Percentiles rank a stretch among this genome's conserved stretches.
Evolutionary conservation across 2,888 invertebrate genomes (phyloP).

Genomic region (Athalia cordata): DNA sequence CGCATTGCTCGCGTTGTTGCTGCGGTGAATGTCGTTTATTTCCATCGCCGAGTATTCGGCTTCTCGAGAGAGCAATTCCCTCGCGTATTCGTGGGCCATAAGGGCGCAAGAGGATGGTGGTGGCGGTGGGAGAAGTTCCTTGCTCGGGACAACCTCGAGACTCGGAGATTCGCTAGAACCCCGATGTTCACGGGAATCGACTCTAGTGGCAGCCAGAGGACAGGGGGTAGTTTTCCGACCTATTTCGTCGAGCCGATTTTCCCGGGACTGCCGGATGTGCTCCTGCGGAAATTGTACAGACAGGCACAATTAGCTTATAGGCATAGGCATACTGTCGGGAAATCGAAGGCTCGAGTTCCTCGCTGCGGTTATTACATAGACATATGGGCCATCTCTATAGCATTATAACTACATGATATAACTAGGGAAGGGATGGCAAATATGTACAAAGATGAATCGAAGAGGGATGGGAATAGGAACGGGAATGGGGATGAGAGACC

Average conservation of each 20-base stretch:
- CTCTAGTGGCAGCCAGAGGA: constrained; percentile 62
- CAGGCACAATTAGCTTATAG: too few relatives aligned
- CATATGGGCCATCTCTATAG: too few relatives aligned
- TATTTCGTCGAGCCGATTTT: constrained; percentile 84
- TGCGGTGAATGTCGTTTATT: constrained; percentile 70
- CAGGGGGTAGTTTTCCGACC: constrained; percentile 73
- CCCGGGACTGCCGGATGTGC: constrained; percentile 86
- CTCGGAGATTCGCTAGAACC: constrained; percentile 65
- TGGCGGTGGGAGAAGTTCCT: constrained; percentile 63
- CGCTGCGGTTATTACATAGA: too few relatives aligned
- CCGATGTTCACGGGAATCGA: constrained; percentile 62
- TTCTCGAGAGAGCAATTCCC: constrained; percentile 57
- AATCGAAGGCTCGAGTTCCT: too few relatives aligned
- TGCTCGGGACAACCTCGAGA: constrained; percentile 65
- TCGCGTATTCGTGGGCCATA: constrained; percentile 61
- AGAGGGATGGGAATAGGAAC: too few relatives aligned
- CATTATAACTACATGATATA: too few relatives aligned
- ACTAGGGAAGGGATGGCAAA: too few relatives aligned
- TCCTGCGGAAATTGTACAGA: constrained; percentile 75
- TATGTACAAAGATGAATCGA: too few relatives aligned
- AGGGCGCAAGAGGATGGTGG: constrained; percentile 50
- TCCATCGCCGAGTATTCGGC: constrained; percentile 59
- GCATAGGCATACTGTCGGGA: too few relatives aligned
- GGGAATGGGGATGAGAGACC: too few relatives aligned
- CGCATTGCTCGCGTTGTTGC: constrained; percentile 71